These are phyloP conservation scores for Pollenia labialis DNA, from an alignment of 2,888 invertebrate species.

Conservation along the genomic window DNA sequence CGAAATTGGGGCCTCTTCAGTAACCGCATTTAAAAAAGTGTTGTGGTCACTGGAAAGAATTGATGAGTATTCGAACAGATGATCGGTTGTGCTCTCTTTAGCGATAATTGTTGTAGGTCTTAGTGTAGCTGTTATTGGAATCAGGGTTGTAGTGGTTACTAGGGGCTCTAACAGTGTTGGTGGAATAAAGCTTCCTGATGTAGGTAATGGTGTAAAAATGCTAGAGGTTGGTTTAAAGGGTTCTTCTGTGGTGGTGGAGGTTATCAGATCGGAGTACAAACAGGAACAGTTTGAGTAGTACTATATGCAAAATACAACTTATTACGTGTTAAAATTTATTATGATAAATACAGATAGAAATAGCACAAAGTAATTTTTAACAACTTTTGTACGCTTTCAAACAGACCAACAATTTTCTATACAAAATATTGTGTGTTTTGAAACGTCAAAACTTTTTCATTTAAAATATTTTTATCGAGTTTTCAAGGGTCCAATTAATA, in stretches of 20 bases:
- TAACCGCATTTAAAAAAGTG: neutral
- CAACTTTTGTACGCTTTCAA: neutral
- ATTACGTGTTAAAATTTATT: no score
- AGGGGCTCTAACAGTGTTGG: constrained; percentile 53
- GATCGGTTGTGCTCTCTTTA: constrained; percentile 12
- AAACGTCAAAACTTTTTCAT: neutral
- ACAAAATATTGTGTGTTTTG: neutral
- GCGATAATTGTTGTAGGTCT: constrained; percentile 10
- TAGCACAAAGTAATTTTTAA: neutral
- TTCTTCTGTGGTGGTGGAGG: constrained; percentile 14
- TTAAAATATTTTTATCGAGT: neutral
- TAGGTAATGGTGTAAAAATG: constrained; percentile 10
- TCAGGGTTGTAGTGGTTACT: constrained; percentile 36
- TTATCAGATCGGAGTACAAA: constrained; percentile 34
- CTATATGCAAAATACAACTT: constrained; percentile 72
- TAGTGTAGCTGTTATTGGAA: constrained; percentile 30
- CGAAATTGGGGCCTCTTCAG: neutral
- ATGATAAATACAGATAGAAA: no score
- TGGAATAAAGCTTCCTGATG: constrained; percentile 10
- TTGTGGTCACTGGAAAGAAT: constrained; percentile 30
- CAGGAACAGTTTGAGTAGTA: constrained; percentile 79
- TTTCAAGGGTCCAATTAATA: neutral
- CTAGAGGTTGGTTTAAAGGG: constrained; percentile 21
- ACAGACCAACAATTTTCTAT: neutral
- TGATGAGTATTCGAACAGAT: constrained; percentile 25